These are phyloP conservation scores for Gymnocephalus cernua DNA, from an alignment of 2,113 vertebrate genomes.

Conservation along the genomic window DNA sequence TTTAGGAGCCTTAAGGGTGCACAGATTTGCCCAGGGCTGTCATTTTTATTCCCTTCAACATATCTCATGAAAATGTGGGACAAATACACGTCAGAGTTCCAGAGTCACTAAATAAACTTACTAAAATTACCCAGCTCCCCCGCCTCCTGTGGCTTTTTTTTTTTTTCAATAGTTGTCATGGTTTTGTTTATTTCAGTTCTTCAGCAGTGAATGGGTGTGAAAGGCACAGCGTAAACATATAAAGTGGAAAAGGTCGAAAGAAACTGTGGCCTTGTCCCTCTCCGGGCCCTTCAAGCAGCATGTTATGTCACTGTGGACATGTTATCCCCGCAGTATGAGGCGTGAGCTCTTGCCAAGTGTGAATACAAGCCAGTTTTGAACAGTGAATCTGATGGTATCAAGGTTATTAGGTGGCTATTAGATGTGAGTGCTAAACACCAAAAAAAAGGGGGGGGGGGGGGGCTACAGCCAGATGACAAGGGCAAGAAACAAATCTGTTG, in stretches of 20 bases:
- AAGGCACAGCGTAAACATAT: constrained; percentile 72
- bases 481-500: constrained; percentile 26
- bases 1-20: constrained; percentile 67
- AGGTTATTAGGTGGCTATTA: constrained; percentile 47
- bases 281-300: constrained; percentile 52
- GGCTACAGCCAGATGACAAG: constrained; percentile 11
- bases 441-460: neutral
- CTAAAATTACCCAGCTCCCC: constrained; percentile 68
- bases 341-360: constrained; percentile 24
- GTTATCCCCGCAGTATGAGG: constrained; percentile 50
- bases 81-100: constrained; percentile 76
- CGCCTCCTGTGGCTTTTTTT: constrained; percentile 40
- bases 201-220: constrained; percentile 70
- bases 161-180: constrained; percentile 65
- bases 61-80: constrained; percentile 65
- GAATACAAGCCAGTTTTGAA: constrained; percentile 34
- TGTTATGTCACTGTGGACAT: constrained; percentile 63
- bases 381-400: constrained; percentile 38
- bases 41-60: constrained; percentile 71
- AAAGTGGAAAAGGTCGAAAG: constrained; percentile 69
- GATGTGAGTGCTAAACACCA: constrained; percentile 50
- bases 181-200: constrained; percentile 75
- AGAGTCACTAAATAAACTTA: constrained; percentile 71
- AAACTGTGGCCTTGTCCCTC: constrained; percentile 72
- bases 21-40: constrained; percentile 59